Conservation (phyloP, 2,113 vertebrate genomes). For the Brachypodius melanocephalos region DNA sequence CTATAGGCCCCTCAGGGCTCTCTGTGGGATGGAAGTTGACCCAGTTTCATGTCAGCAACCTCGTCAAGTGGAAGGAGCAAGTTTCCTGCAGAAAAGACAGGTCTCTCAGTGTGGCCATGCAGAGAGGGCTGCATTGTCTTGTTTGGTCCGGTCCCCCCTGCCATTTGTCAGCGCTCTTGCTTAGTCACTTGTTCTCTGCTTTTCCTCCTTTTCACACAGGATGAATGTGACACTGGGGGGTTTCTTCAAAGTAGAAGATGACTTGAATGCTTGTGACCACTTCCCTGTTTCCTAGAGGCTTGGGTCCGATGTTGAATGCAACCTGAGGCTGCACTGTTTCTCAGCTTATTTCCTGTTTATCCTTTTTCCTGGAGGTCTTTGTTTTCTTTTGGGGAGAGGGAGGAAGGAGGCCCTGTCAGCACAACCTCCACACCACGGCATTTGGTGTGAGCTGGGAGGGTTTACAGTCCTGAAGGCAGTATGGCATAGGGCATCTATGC, state of each 20-base stretch:
- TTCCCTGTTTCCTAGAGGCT: conserved; percentile 54
- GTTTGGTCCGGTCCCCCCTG: background rate
- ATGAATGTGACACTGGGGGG: background rate
- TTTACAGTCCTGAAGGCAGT: background rate
- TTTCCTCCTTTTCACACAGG: background rate
- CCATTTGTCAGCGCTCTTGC: background rate
- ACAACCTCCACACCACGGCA: background rate
- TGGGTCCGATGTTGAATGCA: background rate
- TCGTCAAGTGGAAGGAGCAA: background rate
- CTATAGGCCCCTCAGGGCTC: background rate
- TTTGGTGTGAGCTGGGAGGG: background rate
- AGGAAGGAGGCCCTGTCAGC: conserved; percentile 15
- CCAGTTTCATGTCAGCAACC: background rate
- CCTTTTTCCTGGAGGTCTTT: conserved; percentile 57
- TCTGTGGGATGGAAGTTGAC: background rate
- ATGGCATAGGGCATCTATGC: background rate
- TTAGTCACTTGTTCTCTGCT: background rate
- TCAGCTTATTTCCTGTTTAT: conserved; percentile 52
- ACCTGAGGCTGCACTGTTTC: conserved; percentile 21
- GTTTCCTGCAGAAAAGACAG: background rate
- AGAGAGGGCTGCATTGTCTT: background rate
- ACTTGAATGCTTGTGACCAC: conserved; percentile 8
- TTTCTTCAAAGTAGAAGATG: conserved; percentile 18
- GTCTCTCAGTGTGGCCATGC: background rate
- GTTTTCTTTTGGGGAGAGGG: conserved; percentile 38